phyloP scores from a whole-genome alignment of 2,888 invertebrate species.

The Odontocerum albicorne region DNA sequence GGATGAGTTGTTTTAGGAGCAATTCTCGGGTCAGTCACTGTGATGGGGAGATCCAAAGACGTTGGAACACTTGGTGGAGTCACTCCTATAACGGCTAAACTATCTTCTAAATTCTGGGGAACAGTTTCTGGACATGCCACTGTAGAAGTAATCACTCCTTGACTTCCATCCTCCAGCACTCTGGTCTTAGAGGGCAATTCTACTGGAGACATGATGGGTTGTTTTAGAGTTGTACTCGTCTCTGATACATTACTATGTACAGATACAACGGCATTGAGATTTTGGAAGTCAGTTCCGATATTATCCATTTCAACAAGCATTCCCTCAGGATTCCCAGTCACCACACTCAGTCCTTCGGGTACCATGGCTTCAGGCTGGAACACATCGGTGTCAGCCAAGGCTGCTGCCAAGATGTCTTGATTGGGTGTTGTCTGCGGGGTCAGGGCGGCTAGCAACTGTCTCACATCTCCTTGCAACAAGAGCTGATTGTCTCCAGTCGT shows the following conservation, averaged over 20 bases:
- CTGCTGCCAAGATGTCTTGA: slow-evolving; percentile 74
- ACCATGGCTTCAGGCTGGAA: slow-evolving; percentile 59
- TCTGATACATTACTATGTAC: slow-evolving; percentile 68
- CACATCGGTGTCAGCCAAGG: slow-evolving; percentile 73
- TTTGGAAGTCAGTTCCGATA: slow-evolving; percentile 62
- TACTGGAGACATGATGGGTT: slow-evolving; percentile 81
- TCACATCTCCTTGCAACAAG: slow-evolving; percentile 38
- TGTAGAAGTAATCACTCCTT: slow-evolving; percentile 37
- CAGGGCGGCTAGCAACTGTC: slow-evolving; percentile 40
- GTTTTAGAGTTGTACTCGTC: slow-evolving; percentile 73
- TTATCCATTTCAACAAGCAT: slow-evolving; percentile 48
- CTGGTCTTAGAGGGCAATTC: slow-evolving; percentile 66
- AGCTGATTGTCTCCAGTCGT: slow-evolving; percentile 41
- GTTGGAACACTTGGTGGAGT: slow-evolving; percentile 63
- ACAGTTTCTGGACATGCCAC: no score
- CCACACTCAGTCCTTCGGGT: slow-evolving; percentile 42
- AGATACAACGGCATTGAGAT: slow-evolving; percentile 59
- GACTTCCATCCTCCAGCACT: slow-evolving; percentile 42
- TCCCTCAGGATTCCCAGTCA: slow-evolving; percentile 44
- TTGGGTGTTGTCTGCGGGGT: slow-evolving; percentile 46
- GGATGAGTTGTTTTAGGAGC: slow-evolving; percentile 57
- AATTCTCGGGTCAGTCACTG: slow-evolving; percentile 75
- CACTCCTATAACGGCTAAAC: slow-evolving; percentile 61
- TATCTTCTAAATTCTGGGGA: slow-evolving; percentile 53
- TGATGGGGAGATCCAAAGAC: slow-evolving; percentile 73